phyloP scores from a whole-genome alignment of 2,113 vertebrate genomes.

The Sardina pilchardus region DNA sequence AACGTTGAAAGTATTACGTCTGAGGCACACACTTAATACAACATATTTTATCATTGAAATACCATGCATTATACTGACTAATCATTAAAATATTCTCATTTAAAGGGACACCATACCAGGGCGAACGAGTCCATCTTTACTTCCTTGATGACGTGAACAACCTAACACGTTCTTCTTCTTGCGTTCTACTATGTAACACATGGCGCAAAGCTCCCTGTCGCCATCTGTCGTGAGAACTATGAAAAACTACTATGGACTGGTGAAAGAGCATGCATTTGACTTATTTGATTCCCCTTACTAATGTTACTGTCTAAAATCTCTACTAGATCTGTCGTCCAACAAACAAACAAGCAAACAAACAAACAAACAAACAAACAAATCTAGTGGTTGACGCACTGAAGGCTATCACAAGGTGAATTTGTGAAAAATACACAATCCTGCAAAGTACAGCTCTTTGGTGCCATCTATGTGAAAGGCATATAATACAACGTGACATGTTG shows the following conservation, averaged over 20 bases:
- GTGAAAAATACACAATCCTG: too few species aligned
- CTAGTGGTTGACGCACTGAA: too few species aligned
- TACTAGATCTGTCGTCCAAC: too few species aligned
- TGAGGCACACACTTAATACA: background rate
- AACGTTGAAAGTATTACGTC: background rate
- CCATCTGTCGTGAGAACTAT: background rate
- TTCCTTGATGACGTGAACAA: conserved; percentile 17
- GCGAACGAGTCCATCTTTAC: conserved; percentile 17
- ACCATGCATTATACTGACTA: background rate
- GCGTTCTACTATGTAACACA: background rate
- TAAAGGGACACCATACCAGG: background rate
- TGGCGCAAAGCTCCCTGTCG: background rate
- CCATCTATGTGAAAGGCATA: too few species aligned
- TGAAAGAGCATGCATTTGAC: too few species aligned
- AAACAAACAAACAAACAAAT: too few species aligned
- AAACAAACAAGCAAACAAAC: too few species aligned
- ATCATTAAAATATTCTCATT: background rate
- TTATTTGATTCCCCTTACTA: too few species aligned
- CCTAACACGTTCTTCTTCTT: background rate
- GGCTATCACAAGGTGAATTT: too few species aligned
- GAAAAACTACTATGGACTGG: background rate
- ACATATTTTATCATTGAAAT: background rate
- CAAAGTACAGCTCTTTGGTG: too few species aligned
- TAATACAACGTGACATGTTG: too few species aligned
- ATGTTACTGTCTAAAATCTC: too few species aligned